Evolutionary conservation across 2,113 vertebrate genomes (phyloP).

Genomic region (Heloderma charlesbogerti): DNA sequence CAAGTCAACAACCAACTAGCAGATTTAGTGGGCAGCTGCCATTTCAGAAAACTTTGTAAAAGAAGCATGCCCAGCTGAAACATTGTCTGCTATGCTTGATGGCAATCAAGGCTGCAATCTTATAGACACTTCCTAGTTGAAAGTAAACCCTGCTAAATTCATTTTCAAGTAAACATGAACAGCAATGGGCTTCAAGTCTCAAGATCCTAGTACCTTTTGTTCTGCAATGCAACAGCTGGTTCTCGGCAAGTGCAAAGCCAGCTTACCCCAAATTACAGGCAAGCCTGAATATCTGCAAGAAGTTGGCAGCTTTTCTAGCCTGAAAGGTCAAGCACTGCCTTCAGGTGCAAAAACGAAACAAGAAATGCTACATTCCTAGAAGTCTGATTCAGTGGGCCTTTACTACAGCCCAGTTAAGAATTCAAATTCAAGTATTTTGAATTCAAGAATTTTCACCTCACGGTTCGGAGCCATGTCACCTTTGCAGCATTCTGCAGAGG

Average conservation of each 20-base stretch:
- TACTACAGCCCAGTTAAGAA: background rate
- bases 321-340: background rate
- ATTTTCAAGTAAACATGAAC: no score
- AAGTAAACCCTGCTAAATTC: no score
- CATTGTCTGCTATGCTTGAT: background rate
- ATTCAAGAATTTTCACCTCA: background rate
- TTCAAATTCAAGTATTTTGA: background rate
- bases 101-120: background rate
- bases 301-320: background rate
- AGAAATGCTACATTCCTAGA: background rate
- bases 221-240: background rate
- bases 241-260: background rate
- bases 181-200: background rate
- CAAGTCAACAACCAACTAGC: background rate
- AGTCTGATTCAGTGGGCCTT: background rate
- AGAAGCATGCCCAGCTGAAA: background rate
- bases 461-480: no score
- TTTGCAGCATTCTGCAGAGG: no score
- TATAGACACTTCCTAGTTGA: no score
- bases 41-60: background rate
- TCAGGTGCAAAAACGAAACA: background rate
- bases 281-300: background rate
- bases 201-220: background rate
- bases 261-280: background rate
- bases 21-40: no score